phyloP scores from a whole-genome alignment of 30 jellyfish, hydroid and myxozoan species.

The Hydractinia echinata region DNA sequence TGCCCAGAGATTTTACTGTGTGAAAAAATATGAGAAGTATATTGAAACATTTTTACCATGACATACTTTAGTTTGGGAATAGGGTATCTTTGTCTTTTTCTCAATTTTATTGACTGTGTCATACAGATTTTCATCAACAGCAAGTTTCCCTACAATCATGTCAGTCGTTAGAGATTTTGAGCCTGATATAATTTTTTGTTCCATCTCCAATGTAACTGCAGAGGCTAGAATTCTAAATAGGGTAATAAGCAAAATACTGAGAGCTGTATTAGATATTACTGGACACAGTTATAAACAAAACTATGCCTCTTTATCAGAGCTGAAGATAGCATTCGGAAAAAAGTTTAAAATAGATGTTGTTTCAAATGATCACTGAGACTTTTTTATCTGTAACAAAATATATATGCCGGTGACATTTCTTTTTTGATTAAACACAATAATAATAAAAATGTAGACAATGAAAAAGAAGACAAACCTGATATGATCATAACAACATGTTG shows the following conservation, averaged over 20 bases:
- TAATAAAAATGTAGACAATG: no score
- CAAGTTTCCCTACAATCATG: slow-evolving; percentile 74
- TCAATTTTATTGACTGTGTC: slow-evolving; percentile 50
- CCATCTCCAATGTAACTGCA: slow-evolving; percentile 67
- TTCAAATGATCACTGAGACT: no score
- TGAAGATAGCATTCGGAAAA: no score
- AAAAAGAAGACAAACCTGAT: slow-evolving; percentile 42
- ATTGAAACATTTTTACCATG: no score
- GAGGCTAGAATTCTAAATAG: slow-evolving; percentile 63
- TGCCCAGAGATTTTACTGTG: no score
- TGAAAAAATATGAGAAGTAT: no score
- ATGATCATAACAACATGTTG: slow-evolving; percentile 76
- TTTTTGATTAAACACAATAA: no score
- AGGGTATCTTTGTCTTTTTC: slow-evolving; percentile 31
- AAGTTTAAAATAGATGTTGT: no score
- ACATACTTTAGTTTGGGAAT: slow-evolving; percentile 71
- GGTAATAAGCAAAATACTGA: neutral
- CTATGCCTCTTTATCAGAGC: no score
- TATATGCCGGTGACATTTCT: no score
- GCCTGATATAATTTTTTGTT: slow-evolving; percentile 50
- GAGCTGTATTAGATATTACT: neutral
- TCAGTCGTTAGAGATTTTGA: slow-evolving; percentile 51
- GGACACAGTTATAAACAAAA: neutral
- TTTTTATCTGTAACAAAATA: no score
- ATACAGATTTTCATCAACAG: slow-evolving; percentile 74